Percentiles rank a stretch among this genome's conserved stretches.
Conservation (phyloP, 2,113 vertebrate genomes). For the Epinephelus lanceolatus region DNA sequence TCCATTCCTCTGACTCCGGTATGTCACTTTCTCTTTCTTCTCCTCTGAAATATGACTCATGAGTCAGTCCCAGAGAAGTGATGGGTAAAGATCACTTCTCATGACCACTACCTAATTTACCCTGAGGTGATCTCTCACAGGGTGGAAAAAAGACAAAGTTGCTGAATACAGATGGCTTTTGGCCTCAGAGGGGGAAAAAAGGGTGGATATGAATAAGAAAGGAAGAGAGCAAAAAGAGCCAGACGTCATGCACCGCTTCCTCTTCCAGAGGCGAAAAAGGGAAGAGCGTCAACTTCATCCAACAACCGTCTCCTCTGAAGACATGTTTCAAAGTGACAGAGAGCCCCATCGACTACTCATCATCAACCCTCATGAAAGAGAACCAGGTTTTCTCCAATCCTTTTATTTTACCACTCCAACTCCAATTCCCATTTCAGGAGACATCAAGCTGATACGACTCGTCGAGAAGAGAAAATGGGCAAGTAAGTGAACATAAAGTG, state of each 20-base stretch:
- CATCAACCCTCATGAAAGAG: slow-evolving; percentile 66
- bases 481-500: slow-evolving; percentile 33
- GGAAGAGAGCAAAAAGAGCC: slow-evolving; percentile 15
- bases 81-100: slow-evolving; percentile 75
- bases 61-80: slow-evolving; percentile 66
- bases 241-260: slow-evolving; percentile 31
- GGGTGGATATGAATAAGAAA: neutral
- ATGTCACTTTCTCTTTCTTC: slow-evolving; percentile 51
- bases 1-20: neutral
- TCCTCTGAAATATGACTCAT: slow-evolving; percentile 75
- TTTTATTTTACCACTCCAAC: slow-evolving; percentile 53
- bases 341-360: slow-evolving; percentile 35
- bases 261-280: slow-evolving; percentile 6
- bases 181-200: slow-evolving; percentile 21
- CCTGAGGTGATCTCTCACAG: slow-evolving; percentile 58
- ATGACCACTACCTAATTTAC: slow-evolving; percentile 71
- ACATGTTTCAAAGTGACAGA: slow-evolving; percentile 52
- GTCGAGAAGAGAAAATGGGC: slow-evolving; percentile 37
- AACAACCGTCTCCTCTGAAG: slow-evolving; percentile 31
- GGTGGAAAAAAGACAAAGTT: slow-evolving; percentile 13
- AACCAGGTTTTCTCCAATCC: slow-evolving; percentile 17
- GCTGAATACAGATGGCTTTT: slow-evolving; percentile 25
- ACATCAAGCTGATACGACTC: slow-evolving; percentile 13
- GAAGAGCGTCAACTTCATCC: slow-evolving; percentile 30
- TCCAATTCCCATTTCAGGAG: slow-evolving; percentile 29